Base-by-base conservation (phyloP, 2,797 vertebrate genomes). In the Sebastes trivittatus region DNA sequence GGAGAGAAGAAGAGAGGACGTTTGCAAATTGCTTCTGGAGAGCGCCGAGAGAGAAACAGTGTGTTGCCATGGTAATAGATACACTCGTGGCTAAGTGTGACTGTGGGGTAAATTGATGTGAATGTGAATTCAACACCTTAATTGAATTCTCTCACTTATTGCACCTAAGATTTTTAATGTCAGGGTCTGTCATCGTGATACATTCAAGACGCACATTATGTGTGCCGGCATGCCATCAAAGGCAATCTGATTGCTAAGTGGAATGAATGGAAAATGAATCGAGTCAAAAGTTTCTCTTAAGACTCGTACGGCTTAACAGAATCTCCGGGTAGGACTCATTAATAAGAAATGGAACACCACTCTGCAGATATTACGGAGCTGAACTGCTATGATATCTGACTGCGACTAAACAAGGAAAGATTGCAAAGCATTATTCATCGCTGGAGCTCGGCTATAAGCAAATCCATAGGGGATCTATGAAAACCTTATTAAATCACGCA, bases 21-120 rank as follows among this genome's bases (percentile, higher is more conserved):
- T 86, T 85, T 84, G 81, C 88, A 88, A 85, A 88, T 80, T 16
- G 56, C 72, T 78, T 87, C 83, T 54, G 76, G 70, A 82, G 63
- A 80, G 74, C 55, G 16, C 18, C 3, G 42, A 29, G 63, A 69
- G 81, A 87, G 75, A 81, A 84, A 13, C 87, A 81, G 71, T 55
- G 75, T 55, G 92, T 96, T 93, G 87, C 94, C 84, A 94, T 94
- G 93, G 95, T 75, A 91, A 94, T 84, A 32, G 81, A 88, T 87
- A 81, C 74, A 78, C 75, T 55, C 59, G 58, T 58, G 61, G 77
- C 78, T 85, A 34, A 74, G 72, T 74, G 80, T 79, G 78, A 88
- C 69, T 20, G 77, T 79, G 76, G 75, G 82, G 81, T 58, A 84
- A 91, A 92, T 78, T 73, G 60, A 81, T 78, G 80, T 52, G 77